Evolutionary conservation across 2,888 invertebrate species (phyloP), one percentile per base, ranked within the genome.

Genomic region (Adelphocoris suturalis): DNA sequence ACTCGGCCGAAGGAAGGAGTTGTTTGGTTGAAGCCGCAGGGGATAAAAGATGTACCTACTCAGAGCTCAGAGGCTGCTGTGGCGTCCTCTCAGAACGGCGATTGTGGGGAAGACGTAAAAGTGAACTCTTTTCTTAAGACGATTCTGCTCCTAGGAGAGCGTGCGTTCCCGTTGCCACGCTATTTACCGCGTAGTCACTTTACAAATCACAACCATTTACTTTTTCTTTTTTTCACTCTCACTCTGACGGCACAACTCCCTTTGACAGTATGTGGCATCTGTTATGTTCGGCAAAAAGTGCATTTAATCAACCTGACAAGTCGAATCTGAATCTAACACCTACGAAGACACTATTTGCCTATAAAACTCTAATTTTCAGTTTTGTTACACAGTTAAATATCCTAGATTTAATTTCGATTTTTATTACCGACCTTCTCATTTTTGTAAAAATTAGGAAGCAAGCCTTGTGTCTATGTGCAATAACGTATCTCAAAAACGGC

Each of bases 101-200:
- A 52, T 82, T 80, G 80, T 46, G 82, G 19, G 7, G 82, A 52
- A 82, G 19, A 55, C 48, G 52, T 82, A 82, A 82, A 82, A 82
- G 82, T 82, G 85, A 57, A 85, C n/a, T 57, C 57, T 57, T 85
- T 85, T 85, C 57, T 57, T 27, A n/a, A 37, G 55, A 85, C 85
- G 85, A 85, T 85, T 85, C 85, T n/a, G 27, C 52, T 23, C n/a
- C 48, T 13, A 78, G 80, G 88, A 88, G 88, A 88, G 88, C 88
- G 88, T 88, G 88, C 76, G 88, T 76, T 48, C 88, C 78, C 88
- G 48, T 88, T 88, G 88, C 88, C 78, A 88, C 88, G 88, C 78
- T 88, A 88, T 88, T 88, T 88, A 88, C 48, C 88, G 23, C 88
- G 55, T 55, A 78, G 88, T 88, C 88, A 88, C 78, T 88, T 88